Percentiles rank a stretch among this genome's conserved stretches.
Evolutionary conservation across 1,140 invertebrate genomes (phyloP).

Genomic region (Archegozetes longisetosus): DNA sequence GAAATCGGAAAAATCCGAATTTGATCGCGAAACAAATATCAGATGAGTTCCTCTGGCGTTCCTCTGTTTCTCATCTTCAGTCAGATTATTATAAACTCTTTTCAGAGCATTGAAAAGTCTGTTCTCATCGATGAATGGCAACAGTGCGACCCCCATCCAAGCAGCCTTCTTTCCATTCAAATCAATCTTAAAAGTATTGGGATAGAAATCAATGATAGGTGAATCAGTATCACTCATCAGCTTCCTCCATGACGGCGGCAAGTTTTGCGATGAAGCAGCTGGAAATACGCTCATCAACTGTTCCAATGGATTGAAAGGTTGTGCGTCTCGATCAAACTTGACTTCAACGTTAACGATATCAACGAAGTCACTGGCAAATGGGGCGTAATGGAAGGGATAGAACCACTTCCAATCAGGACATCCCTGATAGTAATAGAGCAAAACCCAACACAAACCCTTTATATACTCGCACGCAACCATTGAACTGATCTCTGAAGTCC

Average conservation of each 20-base stretch:
- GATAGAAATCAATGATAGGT: slow-evolving; percentile 97
- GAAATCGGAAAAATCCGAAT: slow-evolving; percentile 1
- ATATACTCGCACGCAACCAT: slow-evolving; percentile 77
- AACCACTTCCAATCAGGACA: slow-evolving; percentile 99
- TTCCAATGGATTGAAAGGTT: slow-evolving; percentile 88
- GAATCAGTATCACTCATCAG: slow-evolving; percentile 87
- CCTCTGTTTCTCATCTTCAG: slow-evolving; percentile 51
- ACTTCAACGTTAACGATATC: slow-evolving; percentile 71
- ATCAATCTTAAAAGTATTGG: slow-evolving; percentile 94
- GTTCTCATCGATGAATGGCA: slow-evolving; percentile 94
- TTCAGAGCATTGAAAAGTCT: slow-evolving; percentile 71
- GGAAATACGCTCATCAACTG: slow-evolving; percentile 99
- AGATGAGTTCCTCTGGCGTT: slow-evolving; percentile 15
- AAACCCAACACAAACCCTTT: slow-evolving; percentile 89
- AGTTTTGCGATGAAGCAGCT: slow-evolving; percentile 80
- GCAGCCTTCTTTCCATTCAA: slow-evolving; percentile 98
- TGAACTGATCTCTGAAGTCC: slow-evolving; percentile 55
- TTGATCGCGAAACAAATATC: slow-evolving; percentile 12
- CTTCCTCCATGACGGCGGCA: slow-evolving; percentile 80
- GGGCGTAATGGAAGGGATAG: slow-evolving; percentile 98
- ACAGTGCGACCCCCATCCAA: slow-evolving; percentile 79
- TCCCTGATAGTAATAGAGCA: slow-evolving; percentile 97
- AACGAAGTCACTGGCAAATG: slow-evolving; percentile 98
- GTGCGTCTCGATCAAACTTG: slow-evolving; percentile 69
- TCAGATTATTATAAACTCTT: slow-evolving; percentile 58